Base-by-base conservation (phyloP, 2,113 vertebrate genomes). In the Tympanuchus pallidicinctus region DNA sequence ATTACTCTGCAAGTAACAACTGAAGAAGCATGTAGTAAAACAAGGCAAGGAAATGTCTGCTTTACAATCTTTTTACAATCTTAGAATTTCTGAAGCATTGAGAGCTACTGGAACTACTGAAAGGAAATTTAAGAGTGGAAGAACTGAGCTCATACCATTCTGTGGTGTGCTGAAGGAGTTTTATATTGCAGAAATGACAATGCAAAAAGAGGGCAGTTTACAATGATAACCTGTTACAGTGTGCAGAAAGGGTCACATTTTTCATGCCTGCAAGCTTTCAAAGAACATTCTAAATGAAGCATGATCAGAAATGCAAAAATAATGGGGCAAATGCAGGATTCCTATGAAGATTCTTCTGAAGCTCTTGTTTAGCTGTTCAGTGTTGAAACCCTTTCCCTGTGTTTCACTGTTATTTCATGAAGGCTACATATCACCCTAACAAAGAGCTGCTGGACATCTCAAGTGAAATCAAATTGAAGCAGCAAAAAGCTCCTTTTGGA, bases 31-130 rank as follows among this genome's bases (percentile, higher is more conserved):
- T 4, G 48, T n/a, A 73, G 54, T 67, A 91, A 93, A 92, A 89
- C 65, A 88, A 95, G 72, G 36, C 71, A 83, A 82, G 60, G 48
- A 19, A 73, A 86, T 86, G 43, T 6, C 73, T 76, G 28, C 54
- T 93, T 94, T 82, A 40, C 81, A 86, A 89, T 15, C 5, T 6
- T 27, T 38, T 38, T 38, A 38, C 38, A 38, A 38, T 38, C 72
- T 78, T 36, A 67, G 82, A 60, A 78, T 70, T 50, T 81, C 70
- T 70, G 80, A 84, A 80, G 63, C 65, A 70, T 45, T 78, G 60
- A 86, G 78, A 94, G 54, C 59, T 95, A 40, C 8, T 88, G 90
- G 82, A 90, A 95, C 25, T 32, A 18, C 56, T 82, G 79, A 84
- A 89, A 70, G 59, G 93, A 82, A 82, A 59, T 65, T 32, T 14